Percentiles rank a stretch among this genome's conserved stretches.
Conservation (phyloP, 2,113 vertebrate species). For the Festucalex cinctus region DNA sequence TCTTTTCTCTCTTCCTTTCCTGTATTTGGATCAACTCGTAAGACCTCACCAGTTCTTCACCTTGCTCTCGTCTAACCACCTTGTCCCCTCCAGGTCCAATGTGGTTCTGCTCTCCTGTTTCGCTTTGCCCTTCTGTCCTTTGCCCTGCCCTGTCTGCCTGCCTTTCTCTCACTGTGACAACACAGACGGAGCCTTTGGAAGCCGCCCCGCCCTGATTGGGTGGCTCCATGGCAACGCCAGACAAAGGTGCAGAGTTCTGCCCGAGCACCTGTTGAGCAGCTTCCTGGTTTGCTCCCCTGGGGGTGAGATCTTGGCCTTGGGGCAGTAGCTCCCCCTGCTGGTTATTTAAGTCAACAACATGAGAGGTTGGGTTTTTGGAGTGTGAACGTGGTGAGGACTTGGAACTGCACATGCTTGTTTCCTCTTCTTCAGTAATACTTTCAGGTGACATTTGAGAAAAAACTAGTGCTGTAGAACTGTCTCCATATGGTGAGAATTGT, state of each 20-base stretch:
- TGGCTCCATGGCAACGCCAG: slow-evolving; percentile 57
- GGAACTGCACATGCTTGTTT: slow-evolving; percentile 2
- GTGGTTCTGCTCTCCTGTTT: slow-evolving; percentile 54
- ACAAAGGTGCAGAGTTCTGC: slow-evolving; percentile 66
- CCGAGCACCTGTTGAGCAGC: slow-evolving; percentile 69
- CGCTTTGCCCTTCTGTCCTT: slow-evolving; percentile 38
- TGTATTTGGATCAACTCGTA: slow-evolving; percentile 14
- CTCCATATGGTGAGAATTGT: slow-evolving; percentile 11
- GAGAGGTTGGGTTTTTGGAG: slow-evolving; percentile 1
- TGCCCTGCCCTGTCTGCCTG: slow-evolving; percentile 39
- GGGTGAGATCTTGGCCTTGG: slow-evolving; percentile 14
- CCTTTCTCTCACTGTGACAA: slow-evolving; percentile 47
- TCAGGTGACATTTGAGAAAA: neutral
- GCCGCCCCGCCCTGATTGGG: slow-evolving; percentile 52
- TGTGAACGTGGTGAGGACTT: slow-evolving; percentile 10
- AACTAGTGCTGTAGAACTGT: neutral
- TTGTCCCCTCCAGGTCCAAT: slow-evolving; percentile 24
- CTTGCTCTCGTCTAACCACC: slow-evolving; percentile 15
- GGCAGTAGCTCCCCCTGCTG: slow-evolving; percentile 60
- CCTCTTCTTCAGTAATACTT: slow-evolving; percentile 27
- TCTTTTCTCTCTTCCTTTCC: slow-evolving; percentile 5
- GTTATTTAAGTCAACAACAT: slow-evolving; percentile 17
- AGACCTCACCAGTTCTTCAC: slow-evolving; percentile 11
- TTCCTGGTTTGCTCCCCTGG: slow-evolving; percentile 61
- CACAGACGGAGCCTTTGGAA: slow-evolving; percentile 43